A percentile compares a stretch with the other conserved stretches of the same genome.
Conservation (phyloP, 2,113 vertebrate genomes). For the human region GRCh38 chr14:76287001-76287500, state of each 20-base stretch:
- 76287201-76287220: too few species aligned
- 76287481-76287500: background rate
- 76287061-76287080: slow-evolving; percentile 8
- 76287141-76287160: too few species aligned
- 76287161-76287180: background rate
- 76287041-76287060: background rate
- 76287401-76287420: background rate
- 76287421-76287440: background rate
- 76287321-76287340: background rate
- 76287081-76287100: background rate
- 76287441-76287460: background rate
- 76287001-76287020: background rate
- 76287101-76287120: background rate
- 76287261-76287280: background rate
- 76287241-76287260: background rate
- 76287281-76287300: background rate
- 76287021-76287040: background rate
- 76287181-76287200: too few species aligned
- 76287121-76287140: too few species aligned
- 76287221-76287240: background rate
- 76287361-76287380: background rate
- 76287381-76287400: background rate
- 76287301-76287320: background rate
- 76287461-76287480: background rate
- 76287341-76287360: background rate